Evolutionary conservation across 2,888 invertebrate genomes (phyloP).

Genomic region (Oscheius sp.): DNA sequence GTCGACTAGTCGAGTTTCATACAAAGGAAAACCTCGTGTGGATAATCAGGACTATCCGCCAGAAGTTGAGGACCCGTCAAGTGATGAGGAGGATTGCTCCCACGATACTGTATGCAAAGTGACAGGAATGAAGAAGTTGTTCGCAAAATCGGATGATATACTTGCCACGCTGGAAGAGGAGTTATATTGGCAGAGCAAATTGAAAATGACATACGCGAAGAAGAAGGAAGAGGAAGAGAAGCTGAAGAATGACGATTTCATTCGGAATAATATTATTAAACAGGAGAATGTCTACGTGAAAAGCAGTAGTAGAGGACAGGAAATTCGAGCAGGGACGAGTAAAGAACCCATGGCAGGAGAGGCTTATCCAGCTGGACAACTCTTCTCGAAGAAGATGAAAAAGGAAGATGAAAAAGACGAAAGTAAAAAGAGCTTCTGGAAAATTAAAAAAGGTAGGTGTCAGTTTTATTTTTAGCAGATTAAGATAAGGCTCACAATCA

Average conservation of each 20-base stretch:
- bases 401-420: background rate
- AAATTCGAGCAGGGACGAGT: background rate
- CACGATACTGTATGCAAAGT: background rate
- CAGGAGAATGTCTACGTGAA: constrained; percentile 4
- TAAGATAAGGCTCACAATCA: background rate
- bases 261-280: background rate
- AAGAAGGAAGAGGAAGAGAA: background rate
- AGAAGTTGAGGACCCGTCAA: background rate
- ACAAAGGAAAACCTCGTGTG: background rate
- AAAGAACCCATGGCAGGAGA: background rate
- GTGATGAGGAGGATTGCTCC: background rate
- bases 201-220: background rate
- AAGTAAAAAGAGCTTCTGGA: background rate
- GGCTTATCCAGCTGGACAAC: constrained; percentile 2
- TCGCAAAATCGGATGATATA: background rate
- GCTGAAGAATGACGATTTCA: constrained; percentile 7
- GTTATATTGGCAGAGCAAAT: background rate
- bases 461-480: background rate
- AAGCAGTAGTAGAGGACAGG: background rate
- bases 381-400: background rate
- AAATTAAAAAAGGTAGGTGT: background rate
- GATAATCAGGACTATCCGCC: background rate
- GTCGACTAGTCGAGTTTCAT: background rate
- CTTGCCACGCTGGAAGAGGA: background rate
- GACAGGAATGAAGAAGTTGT: background rate